Conservation (phyloP, 2,888 invertebrate species). For the Bimastos eiseni region DNA sequence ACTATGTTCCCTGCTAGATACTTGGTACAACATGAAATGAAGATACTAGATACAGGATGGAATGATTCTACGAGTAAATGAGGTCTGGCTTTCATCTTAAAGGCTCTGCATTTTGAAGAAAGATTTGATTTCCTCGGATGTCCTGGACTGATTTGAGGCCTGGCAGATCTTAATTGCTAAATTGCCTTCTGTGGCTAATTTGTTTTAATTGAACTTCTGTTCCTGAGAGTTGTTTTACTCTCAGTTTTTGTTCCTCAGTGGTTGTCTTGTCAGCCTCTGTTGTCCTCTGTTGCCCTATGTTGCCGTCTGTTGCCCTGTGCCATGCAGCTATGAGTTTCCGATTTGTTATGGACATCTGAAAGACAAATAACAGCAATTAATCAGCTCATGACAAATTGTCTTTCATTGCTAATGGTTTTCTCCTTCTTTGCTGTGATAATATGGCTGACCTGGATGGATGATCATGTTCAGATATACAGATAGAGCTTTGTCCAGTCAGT, state of each 20-base stretch:
- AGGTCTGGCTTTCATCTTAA: not conserved
- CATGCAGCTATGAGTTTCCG: not conserved
- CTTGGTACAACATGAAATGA: not conserved
- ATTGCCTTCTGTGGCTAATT: not conserved
- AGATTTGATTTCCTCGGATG: not conserved
- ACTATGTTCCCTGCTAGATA: not conserved
- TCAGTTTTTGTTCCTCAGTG: not conserved
- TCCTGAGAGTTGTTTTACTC: constrained; percentile 2
- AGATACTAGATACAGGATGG: not conserved
- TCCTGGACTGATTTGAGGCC: not conserved
- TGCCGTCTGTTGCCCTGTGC: too few relatives aligned
- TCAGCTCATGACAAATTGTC: not conserved
- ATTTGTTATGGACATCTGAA: not conserved
- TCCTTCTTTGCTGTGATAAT: not conserved
- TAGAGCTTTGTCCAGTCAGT: not conserved
- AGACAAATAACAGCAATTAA: not conserved
- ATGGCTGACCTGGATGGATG: not conserved
- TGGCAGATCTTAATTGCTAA: not conserved
- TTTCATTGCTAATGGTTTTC: not conserved
- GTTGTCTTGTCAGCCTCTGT: not conserved
- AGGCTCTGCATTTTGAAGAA: not conserved
- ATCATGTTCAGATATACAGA: not conserved
- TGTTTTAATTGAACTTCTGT: not conserved
- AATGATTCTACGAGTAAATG: not conserved
- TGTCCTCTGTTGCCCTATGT: not conserved